phyloP scores from a whole-genome alignment of 1,140 invertebrate genomes.

The Thereuonema tuberculata region DNA sequence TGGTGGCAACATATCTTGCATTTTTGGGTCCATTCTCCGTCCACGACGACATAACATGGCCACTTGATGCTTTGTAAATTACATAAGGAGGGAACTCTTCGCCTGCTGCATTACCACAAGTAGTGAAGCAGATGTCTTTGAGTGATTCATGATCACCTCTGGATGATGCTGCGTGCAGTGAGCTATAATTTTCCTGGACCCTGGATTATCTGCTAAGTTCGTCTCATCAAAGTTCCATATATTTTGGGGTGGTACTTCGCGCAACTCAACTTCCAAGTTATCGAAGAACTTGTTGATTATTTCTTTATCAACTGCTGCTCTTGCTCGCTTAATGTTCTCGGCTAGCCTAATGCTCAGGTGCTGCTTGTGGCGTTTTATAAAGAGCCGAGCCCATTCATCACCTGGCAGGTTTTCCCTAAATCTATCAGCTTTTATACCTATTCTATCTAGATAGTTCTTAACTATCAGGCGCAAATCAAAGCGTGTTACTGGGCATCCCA shows the following conservation, averaged over 20 bases:
- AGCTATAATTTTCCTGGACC: constrained; percentile 23
- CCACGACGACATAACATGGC: constrained; percentile 20
- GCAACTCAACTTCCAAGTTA: constrained; percentile 9
- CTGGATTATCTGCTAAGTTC: constrained; percentile 31
- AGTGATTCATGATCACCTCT: constrained; percentile 25
- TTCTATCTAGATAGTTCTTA: background rate
- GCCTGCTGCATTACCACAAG: constrained; percentile 25
- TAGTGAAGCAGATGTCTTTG: constrained; percentile 26
- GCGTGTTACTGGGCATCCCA: background rate
- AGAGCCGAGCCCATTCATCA: background rate
- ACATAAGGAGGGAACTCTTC: constrained; percentile 17
- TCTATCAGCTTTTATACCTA: background rate
- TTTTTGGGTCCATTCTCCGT: constrained; percentile 18
- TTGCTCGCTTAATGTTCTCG: background rate
- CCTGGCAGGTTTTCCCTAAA: background rate
- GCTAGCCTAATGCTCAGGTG: background rate
- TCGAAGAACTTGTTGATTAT: background rate
- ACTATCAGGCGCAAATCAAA: background rate
- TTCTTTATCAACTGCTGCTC: background rate
- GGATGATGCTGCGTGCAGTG: constrained; percentile 25
- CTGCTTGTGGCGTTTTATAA: background rate
- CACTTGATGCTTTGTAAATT: constrained; percentile 20
- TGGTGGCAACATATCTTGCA: constrained; percentile 1
- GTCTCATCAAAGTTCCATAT: too few relatives aligned
- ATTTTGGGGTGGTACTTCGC: constrained; percentile 16